phyloP scores from a whole-genome alignment of 2,888 invertebrate genomes.

The Tipula helvola region DNA sequence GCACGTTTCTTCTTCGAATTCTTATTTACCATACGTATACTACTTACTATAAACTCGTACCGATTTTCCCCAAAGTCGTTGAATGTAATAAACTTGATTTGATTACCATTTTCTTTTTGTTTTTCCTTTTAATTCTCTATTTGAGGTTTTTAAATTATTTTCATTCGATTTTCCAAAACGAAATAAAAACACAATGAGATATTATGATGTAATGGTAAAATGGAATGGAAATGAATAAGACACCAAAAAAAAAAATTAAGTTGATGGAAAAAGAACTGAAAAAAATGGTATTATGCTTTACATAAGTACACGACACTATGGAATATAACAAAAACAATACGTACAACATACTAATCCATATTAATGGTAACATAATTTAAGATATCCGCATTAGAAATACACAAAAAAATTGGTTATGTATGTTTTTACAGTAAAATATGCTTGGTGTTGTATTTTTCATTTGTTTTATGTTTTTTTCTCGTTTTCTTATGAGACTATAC shows the following conservation, averaged over 20 bases:
- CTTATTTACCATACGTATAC: neutral
- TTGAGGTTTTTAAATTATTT: neutral
- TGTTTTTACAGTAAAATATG: neutral
- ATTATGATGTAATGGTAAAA: neutral
- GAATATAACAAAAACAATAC: neutral
- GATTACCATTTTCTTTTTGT: neutral
- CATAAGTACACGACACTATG: neutral
- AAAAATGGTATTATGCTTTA: neutral
- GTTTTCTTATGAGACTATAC: neutral
- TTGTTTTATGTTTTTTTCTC: neutral
- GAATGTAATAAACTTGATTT: slow-evolving; percentile 7
- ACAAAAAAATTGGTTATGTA: neutral
- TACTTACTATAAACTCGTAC: neutral
- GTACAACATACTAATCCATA: neutral
- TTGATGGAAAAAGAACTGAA: neutral
- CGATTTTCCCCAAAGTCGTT: neutral
- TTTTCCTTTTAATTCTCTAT: neutral
- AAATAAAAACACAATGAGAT: neutral
- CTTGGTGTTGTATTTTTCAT: neutral
- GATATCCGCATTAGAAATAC: slow-evolving; percentile 6
- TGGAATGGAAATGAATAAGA: neutral
- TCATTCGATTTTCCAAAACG: neutral
- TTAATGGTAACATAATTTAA: slow-evolving; percentile 9
- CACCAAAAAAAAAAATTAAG: neutral
- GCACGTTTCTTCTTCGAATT: neutral